These are phyloP conservation scores for Pogonocichla stellata DNA, from an alignment of 2,113 vertebrate species.

Conservation along the genomic window DNA sequence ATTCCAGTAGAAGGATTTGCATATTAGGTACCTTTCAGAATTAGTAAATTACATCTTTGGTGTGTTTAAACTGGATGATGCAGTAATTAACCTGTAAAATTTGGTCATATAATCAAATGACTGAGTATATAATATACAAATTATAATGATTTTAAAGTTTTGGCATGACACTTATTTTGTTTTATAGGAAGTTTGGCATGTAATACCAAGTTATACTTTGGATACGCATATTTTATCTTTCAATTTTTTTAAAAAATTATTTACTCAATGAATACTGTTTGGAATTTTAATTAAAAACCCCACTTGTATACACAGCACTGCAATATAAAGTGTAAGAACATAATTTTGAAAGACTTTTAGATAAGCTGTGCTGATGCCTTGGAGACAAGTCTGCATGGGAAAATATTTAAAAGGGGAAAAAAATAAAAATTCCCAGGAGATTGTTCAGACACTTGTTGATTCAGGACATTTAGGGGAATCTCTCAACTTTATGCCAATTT, in stretches of 20 bases:
- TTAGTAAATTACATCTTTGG: background rate
- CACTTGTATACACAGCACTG: background rate
- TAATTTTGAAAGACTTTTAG: background rate
- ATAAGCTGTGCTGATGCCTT: background rate
- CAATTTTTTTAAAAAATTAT: background rate
- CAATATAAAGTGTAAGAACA: background rate
- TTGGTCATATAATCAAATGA: background rate
- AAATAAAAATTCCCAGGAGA: background rate
- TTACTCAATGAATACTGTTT: background rate
- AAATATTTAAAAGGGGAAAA: conserved; percentile 3
- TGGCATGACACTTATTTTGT: background rate
- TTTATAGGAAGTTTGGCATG: background rate
- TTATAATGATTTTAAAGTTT: background rate
- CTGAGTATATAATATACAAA: background rate
- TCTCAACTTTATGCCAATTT: background rate
- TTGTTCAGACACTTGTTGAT: background rate
- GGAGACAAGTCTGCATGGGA: background rate
- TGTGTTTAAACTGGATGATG: background rate
- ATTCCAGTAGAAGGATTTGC: background rate
- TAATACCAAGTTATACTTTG: background rate
- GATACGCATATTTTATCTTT: background rate
- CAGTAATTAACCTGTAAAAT: background rate
- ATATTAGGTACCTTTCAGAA: background rate
- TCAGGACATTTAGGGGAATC: conserved; percentile 1
- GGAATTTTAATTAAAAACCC: background rate